Evolutionary conservation across 1,140 invertebrate species (phyloP).

Genomic region (Zaprionus nigranus): DNA sequence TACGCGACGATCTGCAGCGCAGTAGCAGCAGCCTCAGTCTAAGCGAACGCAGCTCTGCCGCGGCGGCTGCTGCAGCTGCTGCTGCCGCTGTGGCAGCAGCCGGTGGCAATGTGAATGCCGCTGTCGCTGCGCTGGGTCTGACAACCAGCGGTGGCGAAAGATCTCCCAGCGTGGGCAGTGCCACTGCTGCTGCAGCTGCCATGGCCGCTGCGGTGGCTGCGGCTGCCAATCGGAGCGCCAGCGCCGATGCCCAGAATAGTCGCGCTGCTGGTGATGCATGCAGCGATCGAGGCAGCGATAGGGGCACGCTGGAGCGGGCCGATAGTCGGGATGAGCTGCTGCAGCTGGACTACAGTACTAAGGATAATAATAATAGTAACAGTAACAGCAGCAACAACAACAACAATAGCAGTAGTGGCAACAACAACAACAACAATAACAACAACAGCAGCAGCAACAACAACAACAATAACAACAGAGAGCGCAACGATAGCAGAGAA

Average conservation of each 20-base stretch:
- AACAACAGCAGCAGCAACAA: constrained; percentile 48
- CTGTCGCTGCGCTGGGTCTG: constrained; percentile 72
- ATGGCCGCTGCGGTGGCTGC: constrained; percentile 73
- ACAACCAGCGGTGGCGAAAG: constrained; percentile 74
- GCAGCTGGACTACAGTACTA: constrained; percentile 82
- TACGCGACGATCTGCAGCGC: constrained; percentile 76
- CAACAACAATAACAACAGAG: constrained; percentile 69
- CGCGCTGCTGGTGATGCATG: constrained; percentile 55
- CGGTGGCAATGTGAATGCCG: constrained; percentile 73
- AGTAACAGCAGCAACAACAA: constrained; percentile 55
- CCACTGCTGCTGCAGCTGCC: constrained; percentile 71
- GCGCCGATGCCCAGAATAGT: constrained; percentile 66
- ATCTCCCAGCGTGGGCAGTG: constrained; percentile 81
- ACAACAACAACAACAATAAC: constrained; percentile 40
- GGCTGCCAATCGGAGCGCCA: constrained; percentile 73
- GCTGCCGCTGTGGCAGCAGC: constrained; percentile 68
- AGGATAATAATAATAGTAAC: constrained; percentile 77
- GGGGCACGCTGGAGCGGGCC: constrained; percentile 73
- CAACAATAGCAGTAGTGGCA: constrained; percentile 48
- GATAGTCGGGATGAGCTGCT: constrained; percentile 82
- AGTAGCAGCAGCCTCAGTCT: constrained; percentile 78
- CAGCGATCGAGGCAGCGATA: constrained; percentile 79
- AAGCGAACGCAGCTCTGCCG: constrained; percentile 74
- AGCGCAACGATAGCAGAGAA: constrained; percentile 74
- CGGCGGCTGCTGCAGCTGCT: constrained; percentile 70